phyloP scores from a whole-genome alignment of 2,113 vertebrate genomes.

The Helogale parvula region DNA sequence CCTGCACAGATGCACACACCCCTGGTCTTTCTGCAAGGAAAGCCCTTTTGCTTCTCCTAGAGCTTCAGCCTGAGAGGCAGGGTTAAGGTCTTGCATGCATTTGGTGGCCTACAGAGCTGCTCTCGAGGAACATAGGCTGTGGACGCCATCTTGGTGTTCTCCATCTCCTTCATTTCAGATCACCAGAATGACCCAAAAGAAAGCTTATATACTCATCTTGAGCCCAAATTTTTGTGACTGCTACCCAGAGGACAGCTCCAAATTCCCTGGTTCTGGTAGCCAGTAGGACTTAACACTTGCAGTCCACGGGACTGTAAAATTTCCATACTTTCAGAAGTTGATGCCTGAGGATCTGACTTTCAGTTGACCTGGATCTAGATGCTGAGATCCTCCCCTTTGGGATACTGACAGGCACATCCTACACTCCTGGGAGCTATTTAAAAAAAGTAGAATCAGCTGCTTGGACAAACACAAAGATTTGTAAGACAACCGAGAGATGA shows the following conservation, averaged over 20 bases:
- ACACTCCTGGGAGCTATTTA: neutral
- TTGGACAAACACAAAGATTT: neutral
- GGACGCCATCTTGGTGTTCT: neutral
- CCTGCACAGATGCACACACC: neutral
- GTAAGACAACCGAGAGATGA: neutral
- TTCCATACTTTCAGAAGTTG: neutral
- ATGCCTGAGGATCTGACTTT: neutral
- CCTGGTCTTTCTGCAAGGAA: neutral
- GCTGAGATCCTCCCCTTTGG: neutral
- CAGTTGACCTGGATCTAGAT: neutral
- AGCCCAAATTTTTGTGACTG: neutral
- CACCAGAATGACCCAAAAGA: neutral
- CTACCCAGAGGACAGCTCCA: neutral
- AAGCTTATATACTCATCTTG: neutral
- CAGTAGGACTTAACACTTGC: neutral
- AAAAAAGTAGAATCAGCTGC: neutral
- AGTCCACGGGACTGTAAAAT: neutral
- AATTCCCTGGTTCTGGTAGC: neutral
- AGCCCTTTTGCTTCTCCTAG: neutral
- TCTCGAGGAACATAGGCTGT: neutral
- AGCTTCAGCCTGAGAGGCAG: neutral
- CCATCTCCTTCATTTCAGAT: neutral
- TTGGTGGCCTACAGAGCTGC: neutral
- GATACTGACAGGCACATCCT: neutral
- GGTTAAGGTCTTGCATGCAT: neutral